phyloP scores from a whole-genome alignment of 2,888 invertebrate species.

The Anorthoa munda region DNA sequence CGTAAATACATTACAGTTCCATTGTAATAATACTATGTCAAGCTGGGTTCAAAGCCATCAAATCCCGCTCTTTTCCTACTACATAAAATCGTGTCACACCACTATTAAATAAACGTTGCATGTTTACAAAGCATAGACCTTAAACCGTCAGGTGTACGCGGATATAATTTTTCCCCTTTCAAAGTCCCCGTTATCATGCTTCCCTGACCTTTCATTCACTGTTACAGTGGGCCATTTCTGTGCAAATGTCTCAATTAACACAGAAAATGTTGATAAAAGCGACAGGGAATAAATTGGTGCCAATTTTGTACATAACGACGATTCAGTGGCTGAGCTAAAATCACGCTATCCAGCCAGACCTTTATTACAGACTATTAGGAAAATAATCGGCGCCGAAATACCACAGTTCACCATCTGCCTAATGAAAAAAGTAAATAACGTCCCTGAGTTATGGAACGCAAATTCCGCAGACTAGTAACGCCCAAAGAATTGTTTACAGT shows the following conservation, averaged over 20 bases:
- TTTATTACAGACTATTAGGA: constrained; percentile 72
- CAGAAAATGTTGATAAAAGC: constrained; percentile 82
- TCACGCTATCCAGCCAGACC: constrained; percentile 63
- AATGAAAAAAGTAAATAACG: constrained; percentile 58
- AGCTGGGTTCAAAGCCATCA: constrained; percentile 31
- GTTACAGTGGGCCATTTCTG: constrained; percentile 78
- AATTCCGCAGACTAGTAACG: constrained; percentile 52
- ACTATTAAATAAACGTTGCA: constrained; percentile 60
- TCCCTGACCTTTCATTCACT: constrained; percentile 69
- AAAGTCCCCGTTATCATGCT: constrained; percentile 64
- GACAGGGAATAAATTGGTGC: constrained; percentile 82
- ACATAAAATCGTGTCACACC: constrained; percentile 39
- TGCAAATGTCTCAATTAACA: constrained; percentile 88
- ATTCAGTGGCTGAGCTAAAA: constrained; percentile 77
- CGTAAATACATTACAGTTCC: constrained; percentile 5
- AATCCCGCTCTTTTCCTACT: constrained; percentile 24
- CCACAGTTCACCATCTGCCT: constrained; percentile 48
- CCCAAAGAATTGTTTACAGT: constrained; percentile 47
- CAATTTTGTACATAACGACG: constrained; percentile 81
- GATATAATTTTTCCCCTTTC: constrained; percentile 66
- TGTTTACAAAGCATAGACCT: constrained; percentile 66
- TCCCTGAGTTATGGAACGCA: constrained; percentile 46
- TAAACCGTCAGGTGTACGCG: constrained; percentile 50
- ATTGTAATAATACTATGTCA: constrained; percentile 17
- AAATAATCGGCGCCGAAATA: constrained; percentile 68